phyloP scores from a whole-genome alignment of 2,113 vertebrate species.

The Tiliqua scincoides region DNA sequence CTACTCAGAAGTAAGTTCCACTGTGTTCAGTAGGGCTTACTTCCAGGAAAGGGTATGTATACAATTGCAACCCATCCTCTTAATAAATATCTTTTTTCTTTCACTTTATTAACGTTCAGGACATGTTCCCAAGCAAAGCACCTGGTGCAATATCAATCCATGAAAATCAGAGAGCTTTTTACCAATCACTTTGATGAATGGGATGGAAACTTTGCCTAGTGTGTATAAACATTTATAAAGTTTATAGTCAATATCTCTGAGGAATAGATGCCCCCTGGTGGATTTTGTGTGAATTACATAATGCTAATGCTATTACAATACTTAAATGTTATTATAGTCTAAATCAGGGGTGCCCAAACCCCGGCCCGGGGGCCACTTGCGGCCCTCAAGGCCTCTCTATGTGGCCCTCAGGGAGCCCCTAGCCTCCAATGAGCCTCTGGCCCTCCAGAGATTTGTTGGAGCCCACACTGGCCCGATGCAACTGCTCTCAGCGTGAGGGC shows the following conservation, averaged over 20 bases:
- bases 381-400: too few species aligned
- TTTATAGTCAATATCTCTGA: constrained; percentile 21
- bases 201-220: not conserved
- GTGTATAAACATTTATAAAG: not conserved
- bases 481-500: too few species aligned
- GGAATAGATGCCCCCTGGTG: constrained; percentile 45
- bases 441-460: too few species aligned
- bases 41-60: too few species aligned
- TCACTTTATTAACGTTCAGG: not conserved
- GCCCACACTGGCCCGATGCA: too few species aligned
- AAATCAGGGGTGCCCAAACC: too few species aligned
- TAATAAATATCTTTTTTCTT: constrained; percentile 18
- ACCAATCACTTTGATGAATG: not conserved
- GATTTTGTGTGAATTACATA: constrained; percentile 25
- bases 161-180: not conserved
- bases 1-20: too few species aligned
- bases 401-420: too few species aligned
- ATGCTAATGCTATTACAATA: rapidly evolving
- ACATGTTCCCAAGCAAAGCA: not conserved
- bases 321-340: not conserved
- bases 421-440: too few species aligned
- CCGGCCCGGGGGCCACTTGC: too few species aligned
- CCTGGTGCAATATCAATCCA: not conserved
- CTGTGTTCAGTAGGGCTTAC: too few species aligned
- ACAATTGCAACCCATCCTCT: not conserved